These are phyloP conservation scores for Ciconia maguari DNA, from an alignment of 2,113 vertebrate genomes.

Conservation along the genomic window DNA sequence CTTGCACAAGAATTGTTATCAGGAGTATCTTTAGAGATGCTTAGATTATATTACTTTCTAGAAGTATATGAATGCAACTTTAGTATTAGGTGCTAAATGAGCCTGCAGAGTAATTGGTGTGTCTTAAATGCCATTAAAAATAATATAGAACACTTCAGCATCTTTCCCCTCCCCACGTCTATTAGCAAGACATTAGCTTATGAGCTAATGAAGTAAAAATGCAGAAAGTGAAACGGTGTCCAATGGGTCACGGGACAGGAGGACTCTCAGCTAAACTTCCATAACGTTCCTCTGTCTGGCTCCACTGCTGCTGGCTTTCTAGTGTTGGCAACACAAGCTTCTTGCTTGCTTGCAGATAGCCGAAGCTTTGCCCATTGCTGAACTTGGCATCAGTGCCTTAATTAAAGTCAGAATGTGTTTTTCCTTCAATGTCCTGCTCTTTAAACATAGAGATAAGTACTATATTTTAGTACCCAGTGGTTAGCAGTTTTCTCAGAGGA, in stretches of 20 bases:
- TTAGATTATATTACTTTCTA: not conserved
- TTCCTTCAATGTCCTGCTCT: not conserved
- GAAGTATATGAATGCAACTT: not conserved
- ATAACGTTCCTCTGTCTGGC: not conserved
- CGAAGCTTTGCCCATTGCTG: not conserved
- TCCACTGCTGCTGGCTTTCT: not conserved
- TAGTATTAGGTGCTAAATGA: conserved; percentile 26
- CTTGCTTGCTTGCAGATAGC: not conserved
- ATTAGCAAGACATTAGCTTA: conserved; percentile 8
- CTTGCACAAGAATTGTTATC: not conserved
- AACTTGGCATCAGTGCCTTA: not conserved
- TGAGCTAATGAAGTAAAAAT: conserved; percentile 18
- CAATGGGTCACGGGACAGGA: not conserved
- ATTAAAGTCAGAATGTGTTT: not conserved
- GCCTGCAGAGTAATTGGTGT: not conserved
- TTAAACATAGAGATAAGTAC: not conserved
- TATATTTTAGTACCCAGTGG: not conserved
- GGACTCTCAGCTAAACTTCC: not conserved
- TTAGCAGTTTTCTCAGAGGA: not conserved
- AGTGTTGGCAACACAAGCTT: not conserved
- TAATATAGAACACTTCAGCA: not conserved
- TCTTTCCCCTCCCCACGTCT: not conserved
- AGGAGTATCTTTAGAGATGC: not conserved
- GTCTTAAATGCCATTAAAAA: conserved; percentile 13
- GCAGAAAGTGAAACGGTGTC: not conserved